Evolutionary conservation across 1,140 invertebrate species (phyloP).

Genomic region (Lamellibrachia luymesi): DNA sequence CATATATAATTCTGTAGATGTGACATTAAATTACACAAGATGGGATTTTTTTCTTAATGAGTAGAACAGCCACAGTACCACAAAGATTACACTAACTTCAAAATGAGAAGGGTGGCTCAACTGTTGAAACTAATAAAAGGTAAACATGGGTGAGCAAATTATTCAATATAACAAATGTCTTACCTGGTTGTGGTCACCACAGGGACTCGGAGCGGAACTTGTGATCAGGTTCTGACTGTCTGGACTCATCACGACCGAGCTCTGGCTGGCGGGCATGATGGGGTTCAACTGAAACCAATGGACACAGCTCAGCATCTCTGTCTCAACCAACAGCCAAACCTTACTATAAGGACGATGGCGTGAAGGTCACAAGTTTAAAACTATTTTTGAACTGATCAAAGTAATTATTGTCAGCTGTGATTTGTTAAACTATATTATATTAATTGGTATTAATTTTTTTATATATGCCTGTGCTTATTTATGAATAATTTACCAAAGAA

Average conservation of each 20-base stretch:
- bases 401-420: neutral
- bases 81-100: too few species aligned
- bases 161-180: neutral
- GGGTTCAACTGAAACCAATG: slow-evolving; percentile 42
- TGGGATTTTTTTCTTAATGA: neutral
- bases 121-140: neutral
- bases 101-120: neutral
- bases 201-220: slow-evolving; percentile 46
- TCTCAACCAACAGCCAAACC: neutral
- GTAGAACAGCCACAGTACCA: neutral
- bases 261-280: slow-evolving; percentile 40
- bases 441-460: neutral
- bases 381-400: neutral
- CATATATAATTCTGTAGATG: neutral
- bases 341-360: neutral
- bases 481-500: neutral
- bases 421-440: neutral
- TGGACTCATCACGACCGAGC: slow-evolving; percentile 37
- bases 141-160: neutral
- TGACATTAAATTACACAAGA: neutral
- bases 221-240: slow-evolving; percentile 49
- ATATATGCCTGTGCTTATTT: neutral
- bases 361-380: neutral
- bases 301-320: neutral
- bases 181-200: slow-evolving; percentile 33